phyloP scores from a whole-genome alignment of 2,113 vertebrate species.

The Saguinus midas region DNA sequence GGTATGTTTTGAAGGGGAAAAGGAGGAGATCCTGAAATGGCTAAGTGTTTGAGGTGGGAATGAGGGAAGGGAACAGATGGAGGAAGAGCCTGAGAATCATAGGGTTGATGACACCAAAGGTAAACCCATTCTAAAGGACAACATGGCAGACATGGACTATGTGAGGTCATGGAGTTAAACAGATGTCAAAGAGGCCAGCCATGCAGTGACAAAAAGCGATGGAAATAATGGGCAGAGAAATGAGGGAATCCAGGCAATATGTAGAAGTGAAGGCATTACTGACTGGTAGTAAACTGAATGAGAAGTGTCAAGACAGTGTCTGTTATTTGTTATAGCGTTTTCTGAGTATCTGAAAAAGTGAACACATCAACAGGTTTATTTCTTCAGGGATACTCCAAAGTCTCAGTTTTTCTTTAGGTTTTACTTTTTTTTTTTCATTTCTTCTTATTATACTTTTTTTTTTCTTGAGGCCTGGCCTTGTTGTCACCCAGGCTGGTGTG shows the following conservation, averaged over 20 bases:
- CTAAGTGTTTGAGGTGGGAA: background rate
- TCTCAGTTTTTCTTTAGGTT: background rate
- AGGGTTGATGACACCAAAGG: background rate
- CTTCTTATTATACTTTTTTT: too few relatives aligned
- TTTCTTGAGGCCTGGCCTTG: too few relatives aligned
- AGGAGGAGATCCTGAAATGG: background rate
- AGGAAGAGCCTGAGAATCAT: too few relatives aligned
- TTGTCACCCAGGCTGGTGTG: too few relatives aligned
- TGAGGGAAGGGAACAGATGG: background rate
- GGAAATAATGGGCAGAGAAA: background rate
- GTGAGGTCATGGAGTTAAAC: background rate
- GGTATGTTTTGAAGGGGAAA: background rate
- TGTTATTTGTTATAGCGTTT: background rate
- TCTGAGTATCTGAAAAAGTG: background rate
- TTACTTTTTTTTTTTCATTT: too few relatives aligned
- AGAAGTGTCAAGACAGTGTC: background rate
- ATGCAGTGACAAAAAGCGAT: background rate
- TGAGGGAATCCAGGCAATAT: background rate
- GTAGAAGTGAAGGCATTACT: background rate
- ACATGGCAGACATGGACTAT: rapidly evolving
- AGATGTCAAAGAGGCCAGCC: background rate
- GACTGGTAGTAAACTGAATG: background rate
- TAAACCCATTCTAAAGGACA: background rate
- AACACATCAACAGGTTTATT: background rate
- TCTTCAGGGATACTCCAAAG: background rate